A percentile compares a stretch with the other conserved stretches of the same genome.
Conservation (phyloP, 2,888 invertebrate genomes). For the Hyppa rectilinea region DNA sequence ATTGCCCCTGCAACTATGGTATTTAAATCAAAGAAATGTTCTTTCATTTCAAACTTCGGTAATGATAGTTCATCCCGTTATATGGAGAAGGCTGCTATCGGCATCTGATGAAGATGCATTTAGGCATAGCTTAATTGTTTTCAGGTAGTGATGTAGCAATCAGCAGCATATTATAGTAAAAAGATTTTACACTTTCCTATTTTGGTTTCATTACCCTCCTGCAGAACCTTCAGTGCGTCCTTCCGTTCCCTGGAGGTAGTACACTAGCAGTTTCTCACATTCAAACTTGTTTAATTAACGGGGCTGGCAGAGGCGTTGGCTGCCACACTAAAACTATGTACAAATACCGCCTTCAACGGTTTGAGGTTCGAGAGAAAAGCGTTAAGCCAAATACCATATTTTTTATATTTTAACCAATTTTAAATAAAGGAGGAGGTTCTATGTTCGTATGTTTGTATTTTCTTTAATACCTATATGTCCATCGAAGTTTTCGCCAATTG, state of each 20-base stretch:
- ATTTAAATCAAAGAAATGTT: no score
- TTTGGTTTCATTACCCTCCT: background rate
- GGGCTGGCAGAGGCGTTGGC: conserved; percentile 60
- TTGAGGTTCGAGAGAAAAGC: conserved; percentile 3
- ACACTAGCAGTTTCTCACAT: conserved; percentile 64
- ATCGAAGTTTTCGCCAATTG: no score
- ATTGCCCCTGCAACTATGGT: no score
- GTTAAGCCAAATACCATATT: background rate
- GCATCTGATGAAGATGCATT: background rate
- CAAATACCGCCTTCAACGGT: conserved; percentile 60
- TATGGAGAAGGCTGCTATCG: no score
- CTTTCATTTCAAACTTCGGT: no score
- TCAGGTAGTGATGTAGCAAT: background rate
- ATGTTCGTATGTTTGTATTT: no score
- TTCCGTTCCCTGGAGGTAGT: conserved; percentile 13
- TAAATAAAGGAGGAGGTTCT: no score
- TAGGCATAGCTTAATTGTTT: background rate
- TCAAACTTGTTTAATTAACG: conserved; percentile 70
- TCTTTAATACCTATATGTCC: no score
- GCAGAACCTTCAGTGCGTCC: conserved; percentile 22
- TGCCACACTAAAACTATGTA: conserved; percentile 64
- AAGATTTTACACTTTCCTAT: background rate
- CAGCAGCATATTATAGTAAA: background rate
- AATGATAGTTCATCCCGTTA: background rate
- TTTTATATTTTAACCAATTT: no score